Base-by-base conservation (phyloP, 2,797 vertebrate species). In the Schizopygopsis pylzovi region DNA sequence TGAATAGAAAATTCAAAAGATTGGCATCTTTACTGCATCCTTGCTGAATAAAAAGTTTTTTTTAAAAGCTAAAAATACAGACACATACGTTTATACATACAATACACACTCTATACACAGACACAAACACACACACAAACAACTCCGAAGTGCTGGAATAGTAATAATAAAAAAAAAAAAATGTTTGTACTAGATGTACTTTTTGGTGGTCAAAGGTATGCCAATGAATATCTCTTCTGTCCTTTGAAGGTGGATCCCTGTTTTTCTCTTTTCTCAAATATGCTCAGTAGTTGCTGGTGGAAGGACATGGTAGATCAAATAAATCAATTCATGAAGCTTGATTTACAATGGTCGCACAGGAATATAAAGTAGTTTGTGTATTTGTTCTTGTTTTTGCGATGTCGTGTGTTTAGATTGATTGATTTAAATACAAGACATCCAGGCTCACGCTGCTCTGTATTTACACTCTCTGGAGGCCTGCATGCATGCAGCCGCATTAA, bases 371-470 rank as follows among this genome's bases (percentile, higher is more conserved):
- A 61, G 63, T 78, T 61, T 63, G 79, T 45, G 59, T n/a, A n/a
- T 84, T 81, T 79, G 25, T 59, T 83, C 10, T 78, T 68, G 37
- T 22, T 45, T 52, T 81, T 49, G 25, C 28, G 77, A 33, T 63
- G 39, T 39, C 37, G 49, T 49, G 54, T 68, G 65, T 86, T 43
- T 82, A 20, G 25, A 56, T 52, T 86, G 81, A 39, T 81, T 20
- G 81, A 39, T 81, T 20, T 81, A 73, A 54, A 81, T 75, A 79
- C 85, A 72, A 86, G 39, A 49, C 68, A 56, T 63, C 67, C 47
- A 70, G 82, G 43, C 59, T 82, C 83, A 47, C 77, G 56, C 56
- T 49, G 59, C 22, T 22, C 52, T 81, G 70, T 84, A 54, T 78
- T 72, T 63, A 68, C 28, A 75, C 70, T 80, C 18, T n/a, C 61